phyloP scores from a whole-genome alignment of 2,113 vertebrate genomes.

The Prionailurus viverrinus region DNA sequence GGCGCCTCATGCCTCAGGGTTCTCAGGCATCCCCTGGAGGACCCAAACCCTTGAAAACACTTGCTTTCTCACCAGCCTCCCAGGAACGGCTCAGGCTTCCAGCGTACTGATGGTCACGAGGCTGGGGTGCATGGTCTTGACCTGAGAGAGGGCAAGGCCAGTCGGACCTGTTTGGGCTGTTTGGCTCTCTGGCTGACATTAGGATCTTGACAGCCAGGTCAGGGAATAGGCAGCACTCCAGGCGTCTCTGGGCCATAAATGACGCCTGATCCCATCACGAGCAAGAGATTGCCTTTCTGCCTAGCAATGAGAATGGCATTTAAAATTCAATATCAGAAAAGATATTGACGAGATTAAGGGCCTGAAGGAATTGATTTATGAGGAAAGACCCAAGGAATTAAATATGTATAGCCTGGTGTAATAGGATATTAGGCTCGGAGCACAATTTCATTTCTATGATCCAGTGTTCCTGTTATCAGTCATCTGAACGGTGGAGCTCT shows the following conservation, averaged over 20 bases:
- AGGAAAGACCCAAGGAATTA: constrained; percentile 81
- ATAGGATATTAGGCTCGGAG: constrained; percentile 82
- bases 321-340: constrained; percentile 85
- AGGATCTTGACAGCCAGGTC: constrained; percentile 13
- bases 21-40: not conserved
- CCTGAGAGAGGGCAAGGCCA: not conserved
- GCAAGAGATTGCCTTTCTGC: constrained; percentile 75
- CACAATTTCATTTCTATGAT: constrained; percentile 82
- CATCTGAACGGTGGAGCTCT: constrained; percentile 58
- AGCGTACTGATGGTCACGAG: not conserved
- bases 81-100: not conserved
- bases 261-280: constrained; percentile 65
- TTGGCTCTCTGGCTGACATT: not conserved
- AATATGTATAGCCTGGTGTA: constrained; percentile 83
- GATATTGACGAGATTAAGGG: constrained; percentile 83
- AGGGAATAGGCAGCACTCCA: not conserved
- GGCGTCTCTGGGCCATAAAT: not conserved
- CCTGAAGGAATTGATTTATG: constrained; percentile 83
- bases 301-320: constrained; percentile 83
- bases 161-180: not conserved
- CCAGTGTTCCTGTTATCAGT: constrained; percentile 72
- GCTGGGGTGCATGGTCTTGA: not conserved
- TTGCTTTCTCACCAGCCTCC: not conserved
- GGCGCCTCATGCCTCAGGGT: not conserved
- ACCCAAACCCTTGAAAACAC: not conserved